These are phyloP conservation scores for Chrysotoxum bicinctum DNA, from an alignment of 2,888 invertebrate genomes.

Conservation along the genomic window DNA sequence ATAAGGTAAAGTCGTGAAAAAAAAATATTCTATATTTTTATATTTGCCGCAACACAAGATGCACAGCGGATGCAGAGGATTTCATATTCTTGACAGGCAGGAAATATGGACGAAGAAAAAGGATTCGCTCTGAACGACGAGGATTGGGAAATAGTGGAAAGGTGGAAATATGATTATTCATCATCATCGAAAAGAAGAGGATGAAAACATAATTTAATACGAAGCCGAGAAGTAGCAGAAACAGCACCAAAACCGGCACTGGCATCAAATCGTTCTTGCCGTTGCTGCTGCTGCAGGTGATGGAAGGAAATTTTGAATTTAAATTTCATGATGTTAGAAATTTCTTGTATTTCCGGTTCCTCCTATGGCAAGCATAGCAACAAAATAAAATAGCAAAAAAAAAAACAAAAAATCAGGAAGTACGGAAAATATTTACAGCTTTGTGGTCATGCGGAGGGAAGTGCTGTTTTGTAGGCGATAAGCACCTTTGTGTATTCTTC, in stretches of 20 bases:
- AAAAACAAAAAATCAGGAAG: background rate
- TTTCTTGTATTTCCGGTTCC: slow-evolving; percentile 68
- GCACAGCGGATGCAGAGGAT: slow-evolving; percentile 42
- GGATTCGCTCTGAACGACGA: background rate
- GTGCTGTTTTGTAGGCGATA: slow-evolving; percentile 14
- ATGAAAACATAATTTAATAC: slow-evolving; percentile 55
- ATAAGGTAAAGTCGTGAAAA: slow-evolving; percentile 1
- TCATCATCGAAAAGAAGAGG: slow-evolving; percentile 56
- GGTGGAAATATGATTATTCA: slow-evolving; percentile 62
- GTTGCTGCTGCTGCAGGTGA: background rate
- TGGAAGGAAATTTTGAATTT: slow-evolving; percentile 40
- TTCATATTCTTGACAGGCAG: slow-evolving; percentile 37
- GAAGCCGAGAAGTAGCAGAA: background rate
- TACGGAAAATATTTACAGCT: slow-evolving; percentile 20
- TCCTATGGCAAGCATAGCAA: slow-evolving; percentile 10
- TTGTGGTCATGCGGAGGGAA: slow-evolving; percentile 24
- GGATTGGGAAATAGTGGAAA: slow-evolving; percentile 2
- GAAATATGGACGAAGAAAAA: slow-evolving; percentile 26
- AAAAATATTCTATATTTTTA: slow-evolving; percentile 9
- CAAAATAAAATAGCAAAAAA: background rate
- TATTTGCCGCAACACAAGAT: slow-evolving; percentile 45
- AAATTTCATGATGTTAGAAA: slow-evolving; percentile 57
- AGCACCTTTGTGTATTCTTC: slow-evolving; percentile 15
- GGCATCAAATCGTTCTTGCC: slow-evolving; percentile 31
- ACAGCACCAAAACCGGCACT: background rate